Evolutionary conservation across 2,888 invertebrate species (phyloP).

Genomic region (Seira ritae): DNA sequence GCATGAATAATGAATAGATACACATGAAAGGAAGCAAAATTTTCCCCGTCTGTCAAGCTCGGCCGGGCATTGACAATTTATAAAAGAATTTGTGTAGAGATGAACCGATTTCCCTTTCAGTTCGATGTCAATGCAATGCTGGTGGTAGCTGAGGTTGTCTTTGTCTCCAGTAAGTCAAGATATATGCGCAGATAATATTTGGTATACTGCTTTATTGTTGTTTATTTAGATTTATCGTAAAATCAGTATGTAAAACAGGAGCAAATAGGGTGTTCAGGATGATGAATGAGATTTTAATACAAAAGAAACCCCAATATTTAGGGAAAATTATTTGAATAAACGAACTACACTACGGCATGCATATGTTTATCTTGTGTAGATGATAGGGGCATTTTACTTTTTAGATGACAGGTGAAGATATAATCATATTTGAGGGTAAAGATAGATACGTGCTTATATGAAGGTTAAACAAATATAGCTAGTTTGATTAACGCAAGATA

Average conservation of each 20-base stretch:
- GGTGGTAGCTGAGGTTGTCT: neutral
- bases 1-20: neutral
- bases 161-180: neutral
- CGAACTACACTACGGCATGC: neutral
- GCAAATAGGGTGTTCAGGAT: neutral
- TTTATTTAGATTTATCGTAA: neutral
- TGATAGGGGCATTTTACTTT: constrained; percentile 6
- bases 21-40: neutral
- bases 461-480: constrained; percentile 24
- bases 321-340: neutral
- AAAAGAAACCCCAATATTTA: neutral
- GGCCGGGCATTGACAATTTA: neutral
- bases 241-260: neutral
- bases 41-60: neutral
- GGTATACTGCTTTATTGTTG: too few species aligned
- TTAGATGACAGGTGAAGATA: neutral
- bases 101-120: neutral
- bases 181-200: neutral
- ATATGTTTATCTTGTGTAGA: constrained; percentile 10
- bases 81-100: neutral
- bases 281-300: constrained; percentile 5
- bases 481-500: constrained; percentile 15
- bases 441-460: neutral
- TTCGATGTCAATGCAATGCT: neutral
- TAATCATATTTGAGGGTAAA: neutral